phyloP scores from a whole-genome alignment of 2,113 vertebrate genomes.

The Aramus guarauna region DNA sequence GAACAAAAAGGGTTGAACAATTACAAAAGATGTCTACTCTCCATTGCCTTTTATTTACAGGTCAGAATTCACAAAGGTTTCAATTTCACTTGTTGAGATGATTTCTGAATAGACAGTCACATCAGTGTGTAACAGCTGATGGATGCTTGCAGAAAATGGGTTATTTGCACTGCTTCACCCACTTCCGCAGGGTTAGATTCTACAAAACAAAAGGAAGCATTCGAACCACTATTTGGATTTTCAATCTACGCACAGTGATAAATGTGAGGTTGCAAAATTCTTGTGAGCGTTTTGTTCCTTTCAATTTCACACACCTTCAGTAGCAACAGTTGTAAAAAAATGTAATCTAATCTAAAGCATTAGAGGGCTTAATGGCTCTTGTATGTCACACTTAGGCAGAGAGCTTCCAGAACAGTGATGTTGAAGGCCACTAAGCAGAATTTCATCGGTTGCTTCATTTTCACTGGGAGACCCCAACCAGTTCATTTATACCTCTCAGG shows the following conservation, averaged over 20 bases:
- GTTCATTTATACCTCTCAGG: neutral
- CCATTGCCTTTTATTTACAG: constrained; percentile 33
- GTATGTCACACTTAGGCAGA: neutral
- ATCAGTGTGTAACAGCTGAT: neutral
- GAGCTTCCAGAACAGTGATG: neutral
- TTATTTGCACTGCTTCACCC: neutral
- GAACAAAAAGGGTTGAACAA: neutral
- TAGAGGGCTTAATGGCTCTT: neutral
- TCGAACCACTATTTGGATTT: neutral
- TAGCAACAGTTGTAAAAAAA: neutral
- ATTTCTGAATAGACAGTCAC: neutral
- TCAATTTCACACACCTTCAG: neutral
- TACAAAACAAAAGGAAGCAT: neutral
- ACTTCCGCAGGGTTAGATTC: neutral
- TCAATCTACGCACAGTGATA: neutral
- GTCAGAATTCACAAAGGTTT: neutral
- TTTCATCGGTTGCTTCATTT: neutral
- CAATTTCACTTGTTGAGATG: neutral
- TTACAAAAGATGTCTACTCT: neutral
- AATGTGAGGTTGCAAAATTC: neutral
- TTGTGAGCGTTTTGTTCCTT: neutral
- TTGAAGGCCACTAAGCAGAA: neutral
- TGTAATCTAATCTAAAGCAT: neutral
- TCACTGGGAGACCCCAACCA: neutral
- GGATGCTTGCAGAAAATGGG: neutral